phyloP scores from a whole-genome alignment of 2,888 invertebrate species.

The Mythimna impura region DNA sequence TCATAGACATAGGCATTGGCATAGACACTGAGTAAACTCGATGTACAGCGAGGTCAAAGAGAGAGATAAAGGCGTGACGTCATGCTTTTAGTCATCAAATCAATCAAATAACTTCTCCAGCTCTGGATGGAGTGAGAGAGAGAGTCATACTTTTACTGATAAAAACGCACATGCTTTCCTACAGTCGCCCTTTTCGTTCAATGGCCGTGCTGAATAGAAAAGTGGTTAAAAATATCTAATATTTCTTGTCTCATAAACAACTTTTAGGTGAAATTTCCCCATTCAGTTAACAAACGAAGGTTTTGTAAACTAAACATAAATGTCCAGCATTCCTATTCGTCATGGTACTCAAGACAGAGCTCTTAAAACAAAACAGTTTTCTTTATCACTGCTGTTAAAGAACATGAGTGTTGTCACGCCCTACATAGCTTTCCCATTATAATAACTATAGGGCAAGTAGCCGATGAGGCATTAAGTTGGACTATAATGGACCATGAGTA shows the following conservation, averaged over 20 bases:
- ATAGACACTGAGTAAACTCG: background rate
- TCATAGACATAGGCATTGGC: background rate
- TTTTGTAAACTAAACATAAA: slow-evolving; percentile 30
- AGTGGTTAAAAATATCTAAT: background rate
- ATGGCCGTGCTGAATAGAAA: too few species aligned
- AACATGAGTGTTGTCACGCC: slow-evolving; percentile 45
- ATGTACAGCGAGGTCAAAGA: background rate
- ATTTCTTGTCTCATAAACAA: background rate
- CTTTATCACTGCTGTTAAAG: slow-evolving; percentile 48
- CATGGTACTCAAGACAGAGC: slow-evolving; percentile 39
- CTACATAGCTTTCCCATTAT: slow-evolving; percentile 57
- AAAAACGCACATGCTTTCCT: too few species aligned
- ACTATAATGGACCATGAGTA: slow-evolving; percentile 46
- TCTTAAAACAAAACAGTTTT: slow-evolving; percentile 50
- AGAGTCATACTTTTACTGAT: too few species aligned
- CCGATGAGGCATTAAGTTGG: slow-evolving; percentile 53
- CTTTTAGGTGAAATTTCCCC: slow-evolving; percentile 4
- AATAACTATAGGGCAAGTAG: slow-evolving; percentile 49
- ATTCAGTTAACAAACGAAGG: slow-evolving; percentile 22
- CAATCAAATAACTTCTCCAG: too few species aligned
- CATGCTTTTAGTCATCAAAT: too few species aligned
- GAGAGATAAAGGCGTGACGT: background rate
- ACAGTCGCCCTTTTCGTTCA: too few species aligned
- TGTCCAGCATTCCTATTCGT: slow-evolving; percentile 25
- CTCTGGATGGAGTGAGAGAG: too few species aligned